Conservation (phyloP, 2,113 vertebrate genomes). For the Apeltes quadracus region DNA sequence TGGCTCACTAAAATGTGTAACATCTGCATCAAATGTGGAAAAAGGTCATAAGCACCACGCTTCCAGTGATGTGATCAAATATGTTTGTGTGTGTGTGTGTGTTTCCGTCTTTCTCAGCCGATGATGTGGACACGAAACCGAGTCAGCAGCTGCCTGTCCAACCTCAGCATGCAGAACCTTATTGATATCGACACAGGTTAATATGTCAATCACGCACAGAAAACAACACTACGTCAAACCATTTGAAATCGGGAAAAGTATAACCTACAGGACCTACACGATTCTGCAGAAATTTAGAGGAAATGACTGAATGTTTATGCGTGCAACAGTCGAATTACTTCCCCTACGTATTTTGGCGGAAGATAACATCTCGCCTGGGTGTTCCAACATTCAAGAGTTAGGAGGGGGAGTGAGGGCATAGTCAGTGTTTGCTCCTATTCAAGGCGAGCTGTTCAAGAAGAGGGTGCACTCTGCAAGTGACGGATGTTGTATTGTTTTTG, state of each 20-base stretch:
- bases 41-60: neutral
- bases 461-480: neutral
- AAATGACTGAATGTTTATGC: slow-evolving; percentile 73
- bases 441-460: neutral
- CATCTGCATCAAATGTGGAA: neutral
- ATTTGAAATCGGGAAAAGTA: neutral
- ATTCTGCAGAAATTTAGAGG: slow-evolving; percentile 58
- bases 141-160: slow-evolving; percentile 76
- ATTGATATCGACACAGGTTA: slow-evolving; percentile 73
- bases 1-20: neutral
- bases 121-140: slow-evolving; percentile 71
- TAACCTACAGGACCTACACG: neutral
- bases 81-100: slow-evolving; percentile 2
- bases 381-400: slow-evolving; percentile 19
- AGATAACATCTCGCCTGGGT: slow-evolving; percentile 73
- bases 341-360: slow-evolving; percentile 59
- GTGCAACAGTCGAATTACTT: slow-evolving; percentile 72
- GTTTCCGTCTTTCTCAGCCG: slow-evolving; percentile 63
- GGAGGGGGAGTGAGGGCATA: neutral
- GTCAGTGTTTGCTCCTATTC: slow-evolving; percentile 1
- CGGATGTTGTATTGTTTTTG: neutral
- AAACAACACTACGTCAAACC: neutral
- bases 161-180: slow-evolving; percentile 68
- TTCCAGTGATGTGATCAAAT: neutral
- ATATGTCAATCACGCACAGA: neutral